Conservation (phyloP, 2,113 vertebrate genomes). For the Dolichotis patagonum region DNA sequence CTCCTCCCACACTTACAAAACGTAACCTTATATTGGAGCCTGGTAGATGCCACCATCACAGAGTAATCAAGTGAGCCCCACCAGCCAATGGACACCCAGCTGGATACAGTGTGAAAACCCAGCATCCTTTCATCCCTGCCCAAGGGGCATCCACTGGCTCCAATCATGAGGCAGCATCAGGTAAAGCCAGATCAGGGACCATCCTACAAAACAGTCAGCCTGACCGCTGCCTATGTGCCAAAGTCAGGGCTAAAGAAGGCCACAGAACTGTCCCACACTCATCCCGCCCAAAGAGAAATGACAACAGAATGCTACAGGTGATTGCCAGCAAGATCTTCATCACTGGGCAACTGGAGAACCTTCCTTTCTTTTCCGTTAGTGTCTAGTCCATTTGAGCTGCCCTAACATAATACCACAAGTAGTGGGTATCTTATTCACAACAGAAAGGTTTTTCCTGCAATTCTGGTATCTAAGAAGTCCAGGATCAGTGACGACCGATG, state of each 20-base stretch:
- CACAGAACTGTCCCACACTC: background rate
- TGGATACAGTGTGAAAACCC: too few species aligned
- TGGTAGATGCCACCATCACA: background rate
- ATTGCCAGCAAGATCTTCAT: background rate
- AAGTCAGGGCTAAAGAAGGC: background rate
- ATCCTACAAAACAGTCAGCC: background rate
- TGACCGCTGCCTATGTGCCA: background rate
- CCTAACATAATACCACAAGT: background rate
- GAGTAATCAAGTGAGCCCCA: background rate
- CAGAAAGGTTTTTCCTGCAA: background rate
- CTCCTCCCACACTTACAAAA: background rate
- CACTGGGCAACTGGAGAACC: background rate
- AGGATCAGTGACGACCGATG: background rate
- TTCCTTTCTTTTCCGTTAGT: background rate
- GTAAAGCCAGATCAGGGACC: background rate
- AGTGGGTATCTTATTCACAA: background rate
- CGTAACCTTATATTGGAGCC: background rate
- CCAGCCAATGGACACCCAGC: too few species aligned
- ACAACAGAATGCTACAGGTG: background rate
- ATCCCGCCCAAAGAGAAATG: background rate
- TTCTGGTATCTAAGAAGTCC: background rate
- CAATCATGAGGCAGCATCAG: background rate
- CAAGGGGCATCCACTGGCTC: background rate
- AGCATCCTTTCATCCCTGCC: background rate
- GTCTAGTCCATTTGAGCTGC: background rate